Evolutionary conservation across 2,113 vertebrate genomes (phyloP), one percentile per base, ranked within the genome.

Genomic region (Melanerpes formicivorus): DNA sequence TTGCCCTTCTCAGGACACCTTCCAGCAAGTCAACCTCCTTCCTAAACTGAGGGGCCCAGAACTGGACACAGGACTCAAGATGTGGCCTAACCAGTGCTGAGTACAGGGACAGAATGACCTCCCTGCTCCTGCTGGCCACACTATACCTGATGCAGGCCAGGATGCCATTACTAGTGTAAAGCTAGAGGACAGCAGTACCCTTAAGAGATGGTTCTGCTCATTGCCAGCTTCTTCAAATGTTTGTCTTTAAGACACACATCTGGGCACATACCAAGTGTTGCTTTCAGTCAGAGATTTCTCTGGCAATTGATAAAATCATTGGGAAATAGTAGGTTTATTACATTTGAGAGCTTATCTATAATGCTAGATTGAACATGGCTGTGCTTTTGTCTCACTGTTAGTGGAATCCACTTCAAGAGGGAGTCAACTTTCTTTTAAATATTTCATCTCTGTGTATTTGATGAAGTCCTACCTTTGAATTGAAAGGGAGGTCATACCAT

Each of bases 211-310:
- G 16, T 2, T 1, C 16, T 75, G 32, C 11, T 75, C 3, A 11
- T 64, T 90, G 78, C 66, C 86, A 64, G 60, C 90, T 92, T 67
- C 80, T 70, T 92, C 74, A 16, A 85, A 8, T 60, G 78, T 76
- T 67, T 30, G 74, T 90, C 73, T 23, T 92, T 67, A 82, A 80
- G n/a, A 46, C 25, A 46, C 25, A 27, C 11, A 40, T 78, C 27
- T 90, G 52, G 63, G 37, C 23, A 18, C 34, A 21, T 64, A 46
- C 5, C 37, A 70, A 77, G 9, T 55, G 40, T 26, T 90, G 11
- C n/a, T 81, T 82, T 87, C 71, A 34, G 21, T 65, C 79, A 55
- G 37, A 14, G 18, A 66, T 80, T 73, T 80, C 37, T 60, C 46
- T 87, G 60, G 29, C 52, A 91, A 48, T 44, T n/a, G 22, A 25